A percentile compares a stretch with the other conserved stretches of the same genome.
Evolutionary conservation across 1,140 invertebrate genomes (phyloP).

Genomic region (Bombus sibiricus): DNA sequence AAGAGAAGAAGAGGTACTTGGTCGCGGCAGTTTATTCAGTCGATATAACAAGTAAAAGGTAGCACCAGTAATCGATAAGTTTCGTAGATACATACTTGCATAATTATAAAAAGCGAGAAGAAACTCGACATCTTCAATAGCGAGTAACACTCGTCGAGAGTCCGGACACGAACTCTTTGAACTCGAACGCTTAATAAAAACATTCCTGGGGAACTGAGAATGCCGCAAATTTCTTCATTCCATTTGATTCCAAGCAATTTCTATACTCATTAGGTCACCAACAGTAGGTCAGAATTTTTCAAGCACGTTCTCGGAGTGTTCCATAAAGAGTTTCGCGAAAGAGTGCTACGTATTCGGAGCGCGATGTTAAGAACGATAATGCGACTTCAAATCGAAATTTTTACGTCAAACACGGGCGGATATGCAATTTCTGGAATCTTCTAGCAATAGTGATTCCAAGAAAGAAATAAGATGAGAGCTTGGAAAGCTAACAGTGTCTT

Average conservation of each 20-base stretch:
- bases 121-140: conserved; percentile 1
- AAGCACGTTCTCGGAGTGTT: not conserved
- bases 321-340: not conserved
- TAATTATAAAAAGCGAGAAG: conserved; percentile 23
- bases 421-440: not conserved
- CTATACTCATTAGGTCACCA: conserved; percentile 25
- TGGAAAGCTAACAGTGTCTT: too few relatives aligned
- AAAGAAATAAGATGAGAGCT: too few relatives aligned
- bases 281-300: conserved; percentile 41
- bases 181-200: conserved; percentile 50
- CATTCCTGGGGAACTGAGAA: conserved; percentile 48
- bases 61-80: conserved; percentile 15
- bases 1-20: not conserved
- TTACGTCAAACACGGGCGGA: not conserved
- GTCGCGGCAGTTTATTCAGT: conserved; percentile 20
- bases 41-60: conserved; percentile 49
- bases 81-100: conserved; percentile 38
- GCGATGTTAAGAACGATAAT: not conserved
- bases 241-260: conserved; percentile 22
- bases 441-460: not conserved
- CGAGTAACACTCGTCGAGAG: conserved; percentile 13
- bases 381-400: conserved; percentile 29
- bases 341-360: conserved; percentile 25
- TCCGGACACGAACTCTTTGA: conserved; percentile 33
- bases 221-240: conserved; percentile 48